phyloP scores from a whole-genome alignment of 2,888 invertebrate genomes.

The Xanthia togata region DNA sequence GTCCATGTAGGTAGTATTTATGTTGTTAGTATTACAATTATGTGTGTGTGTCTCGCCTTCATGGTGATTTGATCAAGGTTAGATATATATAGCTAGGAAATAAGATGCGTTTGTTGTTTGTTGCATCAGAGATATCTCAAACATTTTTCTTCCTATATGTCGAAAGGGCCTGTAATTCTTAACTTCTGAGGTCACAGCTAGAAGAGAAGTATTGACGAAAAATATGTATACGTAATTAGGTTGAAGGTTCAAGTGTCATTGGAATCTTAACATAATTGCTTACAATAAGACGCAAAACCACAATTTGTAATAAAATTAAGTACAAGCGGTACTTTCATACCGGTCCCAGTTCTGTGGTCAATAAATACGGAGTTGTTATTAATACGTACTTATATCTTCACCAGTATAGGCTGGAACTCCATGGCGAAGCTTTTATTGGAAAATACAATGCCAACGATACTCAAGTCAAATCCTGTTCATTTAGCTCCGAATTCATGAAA shows the following conservation, averaged over 20 bases:
- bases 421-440: background rate
- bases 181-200: background rate
- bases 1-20: constrained; percentile 7
- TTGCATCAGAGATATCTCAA: background rate
- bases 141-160: background rate
- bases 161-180: background rate
- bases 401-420: background rate
- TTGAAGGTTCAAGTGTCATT: background rate
- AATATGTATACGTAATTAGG: too few relatives aligned
- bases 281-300: background rate
- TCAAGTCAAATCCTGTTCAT: too few relatives aligned
- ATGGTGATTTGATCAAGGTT: constrained; percentile 13
- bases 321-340: constrained; percentile 16
- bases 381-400: background rate
- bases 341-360: constrained; percentile 1
- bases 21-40: constrained; percentile 2
- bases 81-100: background rate
- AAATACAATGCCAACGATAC: too few relatives aligned
- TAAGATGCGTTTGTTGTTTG: background rate
- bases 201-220: background rate
- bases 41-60: constrained; percentile 1
- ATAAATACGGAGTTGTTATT: constrained; percentile 3
- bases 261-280: background rate
- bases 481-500: too few relatives aligned
- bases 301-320: constrained; percentile 13